Conservation (phyloP, 1,140 invertebrate species). For the Philaenus spumarius region DNA sequence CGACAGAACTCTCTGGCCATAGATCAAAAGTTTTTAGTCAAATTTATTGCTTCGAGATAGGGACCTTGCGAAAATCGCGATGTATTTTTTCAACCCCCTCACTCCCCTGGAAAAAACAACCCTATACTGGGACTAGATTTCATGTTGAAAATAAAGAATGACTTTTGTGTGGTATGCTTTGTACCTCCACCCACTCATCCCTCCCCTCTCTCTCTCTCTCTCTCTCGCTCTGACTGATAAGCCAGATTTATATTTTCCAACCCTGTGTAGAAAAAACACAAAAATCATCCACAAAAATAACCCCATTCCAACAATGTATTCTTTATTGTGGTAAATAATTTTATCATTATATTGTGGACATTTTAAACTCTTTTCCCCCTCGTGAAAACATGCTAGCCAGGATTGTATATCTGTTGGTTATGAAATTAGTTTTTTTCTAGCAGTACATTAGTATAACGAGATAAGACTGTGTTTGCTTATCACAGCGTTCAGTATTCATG, state of each 20-base stretch:
- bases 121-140: conserved; percentile 13
- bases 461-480: no score
- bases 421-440: no score
- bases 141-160: conserved; percentile 16
- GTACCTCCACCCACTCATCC: not conserved
- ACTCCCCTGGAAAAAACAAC: conserved; percentile 9
- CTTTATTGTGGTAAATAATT: conserved; percentile 13
- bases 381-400: no score
- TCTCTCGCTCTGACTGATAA: no score
- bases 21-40: conserved; percentile 17
- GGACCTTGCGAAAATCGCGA: conserved; percentile 16
- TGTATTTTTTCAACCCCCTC: conserved; percentile 12
- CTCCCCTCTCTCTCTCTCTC: no score
- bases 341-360: conserved; percentile 8
- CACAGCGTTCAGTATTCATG: no score
- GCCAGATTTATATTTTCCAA: conserved; percentile 16
- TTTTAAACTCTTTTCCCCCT: no score
- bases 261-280: conserved; percentile 10
- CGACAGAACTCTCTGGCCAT: conserved; percentile 7
- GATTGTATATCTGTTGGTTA: no score
- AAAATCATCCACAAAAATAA: not conserved
- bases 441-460: no score
- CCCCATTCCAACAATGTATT: conserved; percentile 2
- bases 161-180: conserved; percentile 13
- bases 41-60: conserved; percentile 16